Base-by-base conservation (phyloP, 2,888 invertebrate species). In the Trachelus troglodyta region DNA sequence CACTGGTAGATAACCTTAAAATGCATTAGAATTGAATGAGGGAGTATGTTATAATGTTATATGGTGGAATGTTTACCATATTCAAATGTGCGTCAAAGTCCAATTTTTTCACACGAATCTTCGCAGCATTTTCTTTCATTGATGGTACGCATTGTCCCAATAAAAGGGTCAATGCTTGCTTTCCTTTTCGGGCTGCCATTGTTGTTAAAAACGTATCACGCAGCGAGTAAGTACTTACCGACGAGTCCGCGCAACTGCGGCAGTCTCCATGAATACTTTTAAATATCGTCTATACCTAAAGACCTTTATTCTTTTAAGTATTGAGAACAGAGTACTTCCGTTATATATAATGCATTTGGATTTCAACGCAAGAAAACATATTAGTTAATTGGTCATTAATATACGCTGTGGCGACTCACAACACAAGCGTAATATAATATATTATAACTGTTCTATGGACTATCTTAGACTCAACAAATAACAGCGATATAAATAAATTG, bases 81-180 rank as follows among this genome's bases (percentile, higher is more conserved):
- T 94, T 92, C 76, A 97, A 92, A 91, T 96, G 95, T 84, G 93
- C 92, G 88, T 98, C 96, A 82, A 97, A 92, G 90, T 95, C 95
- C 92, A 96, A 93, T 88, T 94, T 93, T 88, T 95, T 95, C 71
- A 97, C 93, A 85, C 94, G 93, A 83, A 98, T 95, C 93, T 96
- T 97, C 0, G 96, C 94, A 34, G 96, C 96, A 91, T 96, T 95
- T 85, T 94, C 93, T 92, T 97, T 96, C 0, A 95, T 90, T 80
- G 95, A 95, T 11, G 97, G 97, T 75, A 97, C 94, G 90, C 97
- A 97, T 89, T 95, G 94, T 4, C 97, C 97, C 81, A 97, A 90
- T 34, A 97, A 82, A 83, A 85, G 86, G 73, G 76, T 85, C 4
- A 85, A 4, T 1, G 71, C 69, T 77, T 77, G 30, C 23, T 78